Conservation (phyloP, 2,113 vertebrate species). For the Prunella himalayana region DNA sequence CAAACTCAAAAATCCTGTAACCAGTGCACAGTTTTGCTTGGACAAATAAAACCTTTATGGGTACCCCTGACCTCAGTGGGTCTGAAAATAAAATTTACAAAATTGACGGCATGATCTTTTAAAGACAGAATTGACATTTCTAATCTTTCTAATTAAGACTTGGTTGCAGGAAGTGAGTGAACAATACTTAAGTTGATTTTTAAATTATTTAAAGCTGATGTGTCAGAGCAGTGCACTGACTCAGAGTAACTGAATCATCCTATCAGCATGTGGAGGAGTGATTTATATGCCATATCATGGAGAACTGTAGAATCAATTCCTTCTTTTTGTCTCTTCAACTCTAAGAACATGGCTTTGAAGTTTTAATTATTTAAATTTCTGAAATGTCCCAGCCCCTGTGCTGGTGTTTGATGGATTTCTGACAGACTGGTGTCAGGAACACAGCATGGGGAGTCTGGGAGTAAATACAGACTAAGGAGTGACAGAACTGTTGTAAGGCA, state of each 20-base stretch:
- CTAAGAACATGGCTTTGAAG: neutral
- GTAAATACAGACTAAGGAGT: neutral
- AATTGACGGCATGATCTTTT: neutral
- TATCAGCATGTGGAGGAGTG: neutral
- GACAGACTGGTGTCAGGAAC: neutral
- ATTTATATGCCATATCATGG: neutral
- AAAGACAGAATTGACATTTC: neutral
- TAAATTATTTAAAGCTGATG: neutral
- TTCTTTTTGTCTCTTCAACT: neutral
- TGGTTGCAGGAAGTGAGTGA: neutral
- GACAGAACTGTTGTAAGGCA: neutral
- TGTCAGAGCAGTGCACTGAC: conserved; percentile 17
- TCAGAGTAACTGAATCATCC: conserved; percentile 52
- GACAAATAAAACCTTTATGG: neutral
- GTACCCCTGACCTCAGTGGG: no score
- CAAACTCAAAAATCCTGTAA: neutral
- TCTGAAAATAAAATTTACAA: neutral
- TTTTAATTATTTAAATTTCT: neutral
- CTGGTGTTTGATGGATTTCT: neutral
- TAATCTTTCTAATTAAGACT: neutral
- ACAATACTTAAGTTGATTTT: neutral
- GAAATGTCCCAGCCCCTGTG: neutral
- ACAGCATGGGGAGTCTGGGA: neutral
- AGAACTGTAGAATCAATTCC: neutral
- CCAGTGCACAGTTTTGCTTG: neutral